Base-by-base conservation (phyloP, 2,888 invertebrate species). In the Diadromus collaris region DNA sequence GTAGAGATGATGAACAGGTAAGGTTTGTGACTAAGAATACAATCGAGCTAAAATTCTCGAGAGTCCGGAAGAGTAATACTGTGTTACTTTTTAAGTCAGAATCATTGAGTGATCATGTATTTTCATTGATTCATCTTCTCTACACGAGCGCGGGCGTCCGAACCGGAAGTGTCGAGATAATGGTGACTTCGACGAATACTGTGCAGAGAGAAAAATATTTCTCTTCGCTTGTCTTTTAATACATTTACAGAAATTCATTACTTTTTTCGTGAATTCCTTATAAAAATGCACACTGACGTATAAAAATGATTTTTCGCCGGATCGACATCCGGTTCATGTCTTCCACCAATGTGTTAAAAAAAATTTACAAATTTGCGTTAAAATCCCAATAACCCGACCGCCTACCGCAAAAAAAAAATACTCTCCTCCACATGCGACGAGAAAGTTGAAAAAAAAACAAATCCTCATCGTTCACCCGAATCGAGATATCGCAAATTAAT, bases 1-100 rank as follows among this genome's bases (percentile, higher is more conserved):
- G 13, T 34, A 32, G n/a, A 41, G 21, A 24, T 16, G 34, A 21
- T 41, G 41, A 61, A 38, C 61, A 71, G 71, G 76, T 76, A 76
- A 76, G 60, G 13, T 67, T 41, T 67, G 19, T 44, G n/a, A 21
- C 6, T 65, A 19, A 44, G 21, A 29, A 51, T 27, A 16, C 27
- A 16, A 29, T 29, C 29, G 29, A 29, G 29, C 6, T 56, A 13
- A 24, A 29, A 16, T 16, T 27, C 29, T 29, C 64, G 29, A 41
- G n/a, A 34, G 24, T 13, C 2, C 13, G 2, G 21, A 34, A 46
- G 58, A 48, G 21, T 48, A 48, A 48, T 21, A 34, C 46, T 27
- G 48, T 38, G 38, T 71, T 51, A 38, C 34, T 46, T 27, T 58
- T 29, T 58, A 16, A 32, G 32, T 27, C 29, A 10, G n/a, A 56